phyloP scores from a whole-genome alignment of 2,113 vertebrate genomes.

The Steatornis caripensis region DNA sequence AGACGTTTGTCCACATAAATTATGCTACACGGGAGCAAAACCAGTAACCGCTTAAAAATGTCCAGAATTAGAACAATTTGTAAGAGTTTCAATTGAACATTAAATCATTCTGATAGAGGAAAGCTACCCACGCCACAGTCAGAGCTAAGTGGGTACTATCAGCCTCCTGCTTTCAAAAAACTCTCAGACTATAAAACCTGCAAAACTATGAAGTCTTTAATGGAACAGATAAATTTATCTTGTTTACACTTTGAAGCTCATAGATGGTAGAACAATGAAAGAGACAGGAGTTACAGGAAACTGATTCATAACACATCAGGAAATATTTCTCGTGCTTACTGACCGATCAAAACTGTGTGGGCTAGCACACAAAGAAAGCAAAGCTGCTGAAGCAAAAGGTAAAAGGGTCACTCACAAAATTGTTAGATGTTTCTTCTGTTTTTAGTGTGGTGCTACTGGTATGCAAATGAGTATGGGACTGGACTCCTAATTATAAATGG shows the following conservation, averaged over 20 bases:
- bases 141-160: constrained; percentile 40
- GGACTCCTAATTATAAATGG: background rate
- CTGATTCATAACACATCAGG: constrained; percentile 20
- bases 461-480: background rate
- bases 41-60: background rate
- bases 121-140: background rate
- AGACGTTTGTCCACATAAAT: background rate
- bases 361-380: background rate
- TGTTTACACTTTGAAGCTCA: constrained; percentile 7
- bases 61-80: constrained; percentile 23
- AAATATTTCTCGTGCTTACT: constrained; percentile 3
- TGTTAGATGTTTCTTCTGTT: background rate
- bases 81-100: constrained; percentile 3
- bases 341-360: background rate
- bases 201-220: constrained; percentile 21
- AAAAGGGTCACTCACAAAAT: background rate
- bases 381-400: background rate
- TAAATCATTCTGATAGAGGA: constrained; percentile 6
- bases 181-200: constrained; percentile 27
- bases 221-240: constrained; percentile 49
- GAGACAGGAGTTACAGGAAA: background rate
- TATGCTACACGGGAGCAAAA: background rate
- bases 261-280: background rate
- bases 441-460: background rate
- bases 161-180: constrained; percentile 26